A percentile compares a stretch with the other conserved stretches of the same genome.
These are phyloP conservation scores for Cantharis flavilabris DNA, from an alignment of 2,888 invertebrate species.

Conservation along the genomic window DNA sequence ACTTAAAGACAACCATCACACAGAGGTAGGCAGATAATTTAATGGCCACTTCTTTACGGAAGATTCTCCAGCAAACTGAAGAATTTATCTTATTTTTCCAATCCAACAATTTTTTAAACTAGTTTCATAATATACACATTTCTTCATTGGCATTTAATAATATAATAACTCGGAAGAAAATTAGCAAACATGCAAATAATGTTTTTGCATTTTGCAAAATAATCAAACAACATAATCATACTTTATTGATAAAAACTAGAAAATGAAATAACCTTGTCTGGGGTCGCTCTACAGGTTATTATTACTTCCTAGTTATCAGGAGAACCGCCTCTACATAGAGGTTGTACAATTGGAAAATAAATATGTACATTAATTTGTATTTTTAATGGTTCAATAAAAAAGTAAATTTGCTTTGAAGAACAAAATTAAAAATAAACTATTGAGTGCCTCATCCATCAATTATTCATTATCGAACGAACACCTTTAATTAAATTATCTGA, in stretches of 20 bases:
- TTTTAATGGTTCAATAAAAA: not conserved
- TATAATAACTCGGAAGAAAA: not conserved
- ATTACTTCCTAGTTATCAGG: constrained; percentile 46
- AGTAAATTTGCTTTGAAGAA: not conserved
- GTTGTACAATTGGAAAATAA: constrained; percentile 35
- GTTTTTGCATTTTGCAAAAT: not conserved
- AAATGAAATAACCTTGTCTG: not conserved
- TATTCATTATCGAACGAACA: constrained; percentile 46
- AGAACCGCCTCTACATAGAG: constrained; percentile 42
- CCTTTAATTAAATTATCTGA: constrained; percentile 30
- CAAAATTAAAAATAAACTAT: not conserved
- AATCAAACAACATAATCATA: not conserved
- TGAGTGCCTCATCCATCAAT: not conserved
- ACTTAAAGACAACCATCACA: not conserved
- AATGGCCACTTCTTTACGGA: not conserved
- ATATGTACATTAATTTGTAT: not conserved
- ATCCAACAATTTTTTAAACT: not conserved
- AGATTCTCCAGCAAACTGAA: not conserved
- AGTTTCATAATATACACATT: not conserved
- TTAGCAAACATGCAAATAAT: not conserved
- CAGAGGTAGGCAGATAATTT: not conserved
- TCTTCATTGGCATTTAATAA: not conserved
- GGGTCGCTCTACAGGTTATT: constrained; percentile 50
- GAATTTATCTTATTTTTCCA: not conserved
- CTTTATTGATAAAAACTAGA: not conserved